Evolutionary conservation across 2,797 vertebrate species (phyloP).

Genomic region (Hemitrygon akajei): DNA sequence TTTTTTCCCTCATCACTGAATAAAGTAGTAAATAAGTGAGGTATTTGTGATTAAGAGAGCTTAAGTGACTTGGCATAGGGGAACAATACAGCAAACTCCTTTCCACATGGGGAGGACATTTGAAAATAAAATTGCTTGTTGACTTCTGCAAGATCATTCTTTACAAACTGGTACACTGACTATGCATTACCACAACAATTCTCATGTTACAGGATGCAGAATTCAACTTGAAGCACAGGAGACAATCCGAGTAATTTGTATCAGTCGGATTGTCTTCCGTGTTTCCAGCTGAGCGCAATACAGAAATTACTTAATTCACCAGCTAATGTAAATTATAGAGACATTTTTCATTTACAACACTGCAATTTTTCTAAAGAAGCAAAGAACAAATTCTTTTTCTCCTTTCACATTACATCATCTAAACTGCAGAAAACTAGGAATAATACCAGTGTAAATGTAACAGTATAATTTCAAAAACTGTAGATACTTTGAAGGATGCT

Average conservation of each 20-base stretch:
- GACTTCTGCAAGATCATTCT: not conserved
- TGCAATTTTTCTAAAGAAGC: not conserved
- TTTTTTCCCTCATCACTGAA: too few relatives aligned
- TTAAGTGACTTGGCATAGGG: too few relatives aligned
- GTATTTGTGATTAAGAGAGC: too few relatives aligned
- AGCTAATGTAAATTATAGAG: not conserved
- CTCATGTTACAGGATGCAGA: not conserved
- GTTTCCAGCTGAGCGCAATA: not conserved
- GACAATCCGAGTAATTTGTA: not conserved
- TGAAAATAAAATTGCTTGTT: not conserved
- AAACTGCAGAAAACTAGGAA: not conserved
- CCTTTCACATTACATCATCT: not conserved
- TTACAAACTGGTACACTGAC: not conserved
- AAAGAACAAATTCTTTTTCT: not conserved
- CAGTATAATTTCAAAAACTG: not conserved
- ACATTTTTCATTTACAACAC: not conserved
- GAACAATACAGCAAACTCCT: too few relatives aligned
- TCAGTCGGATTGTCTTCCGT: too few relatives aligned
- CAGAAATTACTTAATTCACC: not conserved
- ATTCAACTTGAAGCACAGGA: not conserved
- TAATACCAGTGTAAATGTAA: not conserved
- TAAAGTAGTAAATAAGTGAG: too few relatives aligned
- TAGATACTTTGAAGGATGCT: not conserved
- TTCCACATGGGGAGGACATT: too few relatives aligned
- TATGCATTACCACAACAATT: not conserved